Evolutionary conservation across 2,888 invertebrate species (phyloP).

Genomic region (Gari tellinella): DNA sequence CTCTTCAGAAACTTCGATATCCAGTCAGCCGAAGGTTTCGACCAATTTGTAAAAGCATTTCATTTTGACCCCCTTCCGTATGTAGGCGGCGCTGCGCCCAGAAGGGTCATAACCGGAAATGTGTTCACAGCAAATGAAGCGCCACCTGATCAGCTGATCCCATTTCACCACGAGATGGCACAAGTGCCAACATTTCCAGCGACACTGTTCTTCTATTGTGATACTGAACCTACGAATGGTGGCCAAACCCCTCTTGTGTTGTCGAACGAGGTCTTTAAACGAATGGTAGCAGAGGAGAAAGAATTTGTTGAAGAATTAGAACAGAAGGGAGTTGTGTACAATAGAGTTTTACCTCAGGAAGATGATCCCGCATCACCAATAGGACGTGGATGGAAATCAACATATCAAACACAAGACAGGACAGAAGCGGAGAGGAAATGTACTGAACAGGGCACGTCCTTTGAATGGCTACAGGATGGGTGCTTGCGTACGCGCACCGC

Average conservation of each 20-base stretch:
- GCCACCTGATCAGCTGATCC: constrained; percentile 74
- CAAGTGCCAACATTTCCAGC: constrained; percentile 73
- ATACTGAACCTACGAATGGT: constrained; percentile 62
- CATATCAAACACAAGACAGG: constrained; percentile 65
- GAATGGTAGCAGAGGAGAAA: constrained; percentile 55
- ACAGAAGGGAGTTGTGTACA: constrained; percentile 66
- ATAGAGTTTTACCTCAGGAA: constrained; percentile 67
- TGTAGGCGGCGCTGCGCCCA: constrained; percentile 73
- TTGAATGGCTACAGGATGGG: constrained; percentile 71
- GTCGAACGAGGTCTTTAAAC: constrained; percentile 66
- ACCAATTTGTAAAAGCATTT: constrained; percentile 67
- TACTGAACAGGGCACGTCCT: constrained; percentile 61
- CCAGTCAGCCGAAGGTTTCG: constrained; percentile 65
- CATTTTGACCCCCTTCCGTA: constrained; percentile 68
- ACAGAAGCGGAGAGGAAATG: constrained; percentile 67
- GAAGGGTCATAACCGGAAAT: constrained; percentile 62
- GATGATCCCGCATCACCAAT: constrained; percentile 74
- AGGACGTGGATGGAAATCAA: constrained; percentile 77
- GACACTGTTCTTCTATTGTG: constrained; percentile 73
- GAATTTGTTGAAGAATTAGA: constrained; percentile 65
- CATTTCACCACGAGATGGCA: constrained; percentile 79
- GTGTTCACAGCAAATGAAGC: constrained; percentile 77
- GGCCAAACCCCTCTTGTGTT: constrained; percentile 74
- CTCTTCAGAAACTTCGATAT: constrained; percentile 73
- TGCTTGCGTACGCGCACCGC: constrained; percentile 71